Evolutionary conservation across 2,888 invertebrate species (phyloP).

Genomic region (Macrostomum cliftonense): DNA sequence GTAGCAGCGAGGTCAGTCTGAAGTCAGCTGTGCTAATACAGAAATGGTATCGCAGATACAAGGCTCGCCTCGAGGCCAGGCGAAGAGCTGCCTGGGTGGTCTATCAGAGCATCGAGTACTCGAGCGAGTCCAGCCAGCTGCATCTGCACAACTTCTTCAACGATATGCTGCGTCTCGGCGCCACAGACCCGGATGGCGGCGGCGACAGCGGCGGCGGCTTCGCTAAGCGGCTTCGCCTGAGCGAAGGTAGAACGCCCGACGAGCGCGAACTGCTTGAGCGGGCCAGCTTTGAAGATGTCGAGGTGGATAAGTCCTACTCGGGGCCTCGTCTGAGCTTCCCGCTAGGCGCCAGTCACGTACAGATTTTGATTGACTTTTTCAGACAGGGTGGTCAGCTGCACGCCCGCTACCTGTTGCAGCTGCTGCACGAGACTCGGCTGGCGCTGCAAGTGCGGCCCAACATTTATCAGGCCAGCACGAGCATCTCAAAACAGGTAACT

Average conservation of each 20-base stretch:
- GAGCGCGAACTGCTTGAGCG: conserved; percentile 24
- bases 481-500: conserved; percentile 69
- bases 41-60: conserved; percentile 73
- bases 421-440: conserved; percentile 59
- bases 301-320: conserved; percentile 50
- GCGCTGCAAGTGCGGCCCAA: conserved; percentile 60
- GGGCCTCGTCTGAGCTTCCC: conserved; percentile 64
- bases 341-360: conserved; percentile 57
- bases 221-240: too few species aligned
- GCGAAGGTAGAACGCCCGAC: conserved; percentile 15
- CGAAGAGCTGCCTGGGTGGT: conserved; percentile 80
- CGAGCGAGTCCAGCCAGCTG: conserved; percentile 74
- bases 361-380: conserved; percentile 64
- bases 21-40: conserved; percentile 70
- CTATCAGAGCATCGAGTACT: conserved; percentile 75
- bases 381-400: conserved; percentile 46
- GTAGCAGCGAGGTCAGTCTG: conserved; percentile 9
- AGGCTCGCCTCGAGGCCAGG: conserved; percentile 69
- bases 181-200: neutral
- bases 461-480: conserved; percentile 63
- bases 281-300: conserved; percentile 37
- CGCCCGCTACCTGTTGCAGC: conserved; percentile 62
- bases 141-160: conserved; percentile 85
- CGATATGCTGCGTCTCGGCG: conserved; percentile 62
- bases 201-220: neutral